A percentile compares a stretch with the other conserved stretches of the same genome.
phyloP scores from a whole-genome alignment of 2,113 vertebrate genomes.

The Etia nguti region DNA sequence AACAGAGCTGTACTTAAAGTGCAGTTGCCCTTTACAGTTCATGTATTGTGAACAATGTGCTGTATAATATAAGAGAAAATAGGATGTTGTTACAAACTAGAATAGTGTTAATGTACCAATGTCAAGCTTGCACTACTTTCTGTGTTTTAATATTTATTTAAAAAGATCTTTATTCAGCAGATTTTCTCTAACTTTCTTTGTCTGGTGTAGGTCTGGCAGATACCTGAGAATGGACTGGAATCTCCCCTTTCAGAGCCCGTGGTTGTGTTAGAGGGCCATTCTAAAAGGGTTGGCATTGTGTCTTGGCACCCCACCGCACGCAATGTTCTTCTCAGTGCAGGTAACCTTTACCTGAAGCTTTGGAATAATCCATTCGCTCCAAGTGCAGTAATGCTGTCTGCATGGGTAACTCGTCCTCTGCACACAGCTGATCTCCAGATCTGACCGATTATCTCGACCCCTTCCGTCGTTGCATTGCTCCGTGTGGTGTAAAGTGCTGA shows the following conservation, averaged over 20 bases:
- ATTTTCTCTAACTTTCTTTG: neutral
- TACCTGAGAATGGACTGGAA: constrained; percentile 90
- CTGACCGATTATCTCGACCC: constrained; percentile 5
- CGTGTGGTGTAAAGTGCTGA: neutral
- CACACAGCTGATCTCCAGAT: constrained; percentile 38
- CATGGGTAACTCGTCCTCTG: neutral
- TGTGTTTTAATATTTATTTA: neutral
- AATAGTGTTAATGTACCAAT: neutral
- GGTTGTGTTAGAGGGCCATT: constrained; percentile 92
- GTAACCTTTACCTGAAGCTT: constrained; percentile 56
- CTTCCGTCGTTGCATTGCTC: neutral
- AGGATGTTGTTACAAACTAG: neutral
- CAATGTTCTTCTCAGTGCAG: constrained; percentile 94
- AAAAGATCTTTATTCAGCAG: neutral
- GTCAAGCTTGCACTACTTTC: neutral
- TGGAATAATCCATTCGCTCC: neutral
- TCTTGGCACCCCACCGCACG: constrained; percentile 94
- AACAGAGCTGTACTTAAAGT: neutral
- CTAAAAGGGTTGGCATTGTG: constrained; percentile 94
- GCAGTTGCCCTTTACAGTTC: neutral
- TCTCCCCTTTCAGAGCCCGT: constrained; percentile 85
- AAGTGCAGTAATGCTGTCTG: neutral
- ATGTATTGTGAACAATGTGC: neutral
- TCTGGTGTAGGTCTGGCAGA: constrained; percentile 89
- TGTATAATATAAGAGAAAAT: neutral